Percentiles rank a stretch among this genome's conserved stretches.
Evolutionary conservation across 2,113 vertebrate genomes (phyloP).

Genomic region (Collichthys lucidus): DNA sequence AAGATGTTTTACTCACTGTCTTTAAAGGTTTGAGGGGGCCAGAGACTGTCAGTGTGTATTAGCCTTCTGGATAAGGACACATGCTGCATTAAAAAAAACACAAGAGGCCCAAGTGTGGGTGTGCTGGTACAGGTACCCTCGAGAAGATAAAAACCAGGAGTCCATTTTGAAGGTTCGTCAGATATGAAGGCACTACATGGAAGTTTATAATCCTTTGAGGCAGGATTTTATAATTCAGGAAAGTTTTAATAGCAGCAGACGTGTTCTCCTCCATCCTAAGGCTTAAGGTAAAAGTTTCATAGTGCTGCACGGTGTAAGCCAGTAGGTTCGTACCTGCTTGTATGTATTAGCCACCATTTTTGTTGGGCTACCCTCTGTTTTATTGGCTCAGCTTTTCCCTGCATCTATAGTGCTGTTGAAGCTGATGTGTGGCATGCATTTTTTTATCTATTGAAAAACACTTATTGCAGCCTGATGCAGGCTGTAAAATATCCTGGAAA

Average conservation of each 20-base stretch:
- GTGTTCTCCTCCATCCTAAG: neutral
- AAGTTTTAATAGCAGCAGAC: neutral
- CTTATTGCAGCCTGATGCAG: constrained; percentile 1
- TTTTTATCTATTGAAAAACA: constrained; percentile 5
- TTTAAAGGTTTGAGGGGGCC: neutral
- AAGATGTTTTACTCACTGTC: constrained; percentile 15
- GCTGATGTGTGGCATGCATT: neutral
- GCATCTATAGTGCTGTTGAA: neutral
- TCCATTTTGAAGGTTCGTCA: neutral
- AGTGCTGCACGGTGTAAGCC: neutral
- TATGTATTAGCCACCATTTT: neutral
- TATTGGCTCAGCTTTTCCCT: neutral
- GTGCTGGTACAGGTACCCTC: neutral
- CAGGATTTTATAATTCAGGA: neutral
- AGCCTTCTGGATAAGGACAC: neutral
- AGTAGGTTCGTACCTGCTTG: neutral
- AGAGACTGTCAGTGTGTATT: neutral
- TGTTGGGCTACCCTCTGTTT: neutral
- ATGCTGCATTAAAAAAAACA: neutral
- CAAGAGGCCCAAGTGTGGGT: neutral
- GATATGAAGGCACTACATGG: neutral
- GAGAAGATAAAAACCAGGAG: neutral
- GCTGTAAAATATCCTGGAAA: neutral
- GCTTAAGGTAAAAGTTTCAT: neutral
- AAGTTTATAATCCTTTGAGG: neutral